Evolutionary conservation across 2,888 invertebrate genomes (phyloP).

Genomic region (Dicycla oo): DNA sequence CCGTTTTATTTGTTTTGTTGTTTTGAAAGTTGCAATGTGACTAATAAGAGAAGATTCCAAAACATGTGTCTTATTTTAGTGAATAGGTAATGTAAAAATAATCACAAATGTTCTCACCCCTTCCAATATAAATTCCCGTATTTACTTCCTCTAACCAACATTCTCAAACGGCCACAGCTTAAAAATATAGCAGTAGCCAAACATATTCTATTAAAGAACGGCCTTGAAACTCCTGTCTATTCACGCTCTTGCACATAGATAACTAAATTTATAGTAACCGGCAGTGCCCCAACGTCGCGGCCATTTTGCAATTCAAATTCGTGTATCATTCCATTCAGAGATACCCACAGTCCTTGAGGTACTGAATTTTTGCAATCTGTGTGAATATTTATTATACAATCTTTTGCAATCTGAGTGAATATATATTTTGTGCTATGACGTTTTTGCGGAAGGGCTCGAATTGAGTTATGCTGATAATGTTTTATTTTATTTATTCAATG

Average conservation of each 20-base stretch:
- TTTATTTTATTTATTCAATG: conserved; percentile 1
- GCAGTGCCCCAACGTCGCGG: conserved; percentile 16
- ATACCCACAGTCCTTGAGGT: conserved; percentile 29
- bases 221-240: conserved; percentile 28
- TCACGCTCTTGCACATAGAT: conserved; percentile 40
- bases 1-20: no score
- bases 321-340: conserved; percentile 48
- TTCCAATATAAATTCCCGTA: neutral
- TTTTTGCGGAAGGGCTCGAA: neutral
- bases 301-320: conserved; percentile 62
- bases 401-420: conserved; percentile 47
- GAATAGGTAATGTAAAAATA: no score
- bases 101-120: no score
- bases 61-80: no score
- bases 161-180: neutral
- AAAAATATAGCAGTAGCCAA: neutral
- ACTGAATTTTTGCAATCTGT: conserved; percentile 48
- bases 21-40: no score
- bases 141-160: neutral
- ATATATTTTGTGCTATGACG: conserved; percentile 10
- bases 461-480: neutral
- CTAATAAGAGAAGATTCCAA: no score
- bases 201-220: neutral
- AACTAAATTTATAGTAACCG: conserved; percentile 53
- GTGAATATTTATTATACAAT: no score